These are phyloP conservation scores for Melinaea marsaeus DNA, from an alignment of 2,888 invertebrate species.

Conservation along the genomic window DNA sequence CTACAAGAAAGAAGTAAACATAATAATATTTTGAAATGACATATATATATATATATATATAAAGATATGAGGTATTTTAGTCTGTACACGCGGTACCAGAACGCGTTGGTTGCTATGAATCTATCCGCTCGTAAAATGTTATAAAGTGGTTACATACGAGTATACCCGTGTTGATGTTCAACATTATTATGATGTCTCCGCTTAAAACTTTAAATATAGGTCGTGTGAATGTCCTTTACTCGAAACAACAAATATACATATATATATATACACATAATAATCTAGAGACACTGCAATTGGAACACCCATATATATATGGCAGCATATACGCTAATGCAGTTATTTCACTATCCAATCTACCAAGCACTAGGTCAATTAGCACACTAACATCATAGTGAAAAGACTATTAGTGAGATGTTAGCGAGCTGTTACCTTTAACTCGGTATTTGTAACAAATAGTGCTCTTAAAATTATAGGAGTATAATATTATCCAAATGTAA, in stretches of 20 bases:
- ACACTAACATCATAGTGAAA: too few species aligned
- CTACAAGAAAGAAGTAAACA: neutral
- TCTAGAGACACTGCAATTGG: too few species aligned
- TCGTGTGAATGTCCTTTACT: slow-evolving; percentile 18
- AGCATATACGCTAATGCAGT: too few species aligned
- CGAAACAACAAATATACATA: slow-evolving; percentile 40
- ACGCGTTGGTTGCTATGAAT: slow-evolving; percentile 35
- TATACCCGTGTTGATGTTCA: slow-evolving; percentile 20
- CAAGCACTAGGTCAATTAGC: too few species aligned
- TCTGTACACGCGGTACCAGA: slow-evolving; percentile 29
- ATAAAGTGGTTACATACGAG: slow-evolving; percentile 33
- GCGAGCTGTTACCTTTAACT: too few species aligned
- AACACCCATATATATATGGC: slow-evolving; percentile 14
- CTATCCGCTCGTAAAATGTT: slow-evolving; percentile 45
- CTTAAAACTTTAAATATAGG: slow-evolving; percentile 17
- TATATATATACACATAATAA: slow-evolving; percentile 30
- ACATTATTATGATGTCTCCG: slow-evolving; percentile 19
- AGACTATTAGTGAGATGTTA: too few species aligned
- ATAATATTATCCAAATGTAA: too few species aligned
- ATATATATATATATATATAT: neutral
- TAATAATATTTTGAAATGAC: neutral
- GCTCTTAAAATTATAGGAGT: too few species aligned
- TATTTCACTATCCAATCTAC: too few species aligned
- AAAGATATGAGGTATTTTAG: slow-evolving; percentile 6
- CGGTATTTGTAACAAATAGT: too few species aligned